These are phyloP conservation scores for Chinchilla lanigera DNA, from an alignment of 2,113 vertebrate species.

Conservation along the genomic window DNA sequence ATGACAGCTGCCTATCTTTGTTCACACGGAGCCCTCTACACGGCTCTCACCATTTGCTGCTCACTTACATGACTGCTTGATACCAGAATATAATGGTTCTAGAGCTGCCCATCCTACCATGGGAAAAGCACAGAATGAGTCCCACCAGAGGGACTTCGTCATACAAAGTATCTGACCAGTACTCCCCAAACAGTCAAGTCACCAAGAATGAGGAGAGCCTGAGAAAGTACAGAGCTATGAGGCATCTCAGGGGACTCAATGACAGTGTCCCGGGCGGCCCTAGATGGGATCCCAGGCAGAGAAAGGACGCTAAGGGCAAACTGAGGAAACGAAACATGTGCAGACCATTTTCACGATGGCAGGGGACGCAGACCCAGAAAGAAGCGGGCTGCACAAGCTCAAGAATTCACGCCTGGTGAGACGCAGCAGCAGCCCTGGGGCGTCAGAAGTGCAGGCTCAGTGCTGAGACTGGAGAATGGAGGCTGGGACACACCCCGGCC, in stretches of 20 bases:
- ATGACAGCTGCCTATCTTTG: background rate
- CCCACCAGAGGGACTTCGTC: too few relatives aligned
- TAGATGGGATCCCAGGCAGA: background rate
- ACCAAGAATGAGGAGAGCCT: background rate
- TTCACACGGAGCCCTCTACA: background rate
- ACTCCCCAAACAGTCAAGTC: background rate
- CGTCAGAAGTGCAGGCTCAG: fast-evolving
- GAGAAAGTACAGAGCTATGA: background rate
- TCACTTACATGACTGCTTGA: background rate
- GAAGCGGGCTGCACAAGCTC: background rate
- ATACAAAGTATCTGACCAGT: background rate
- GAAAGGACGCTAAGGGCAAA: background rate
- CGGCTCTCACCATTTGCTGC: background rate
- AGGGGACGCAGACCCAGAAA: background rate
- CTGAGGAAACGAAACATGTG: too few relatives aligned
- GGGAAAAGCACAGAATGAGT: background rate
- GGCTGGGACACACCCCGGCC: background rate
- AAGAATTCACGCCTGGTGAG: fast-evolving
- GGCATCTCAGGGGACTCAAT: background rate
- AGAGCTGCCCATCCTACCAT: too few relatives aligned
- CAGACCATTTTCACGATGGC: background rate
- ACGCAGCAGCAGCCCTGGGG: background rate
- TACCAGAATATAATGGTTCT: background rate
- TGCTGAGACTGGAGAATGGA: background rate
- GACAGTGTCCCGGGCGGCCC: background rate